phyloP scores from a whole-genome alignment of 2,797 vertebrate species.

The Typhlichthys subterraneus region DNA sequence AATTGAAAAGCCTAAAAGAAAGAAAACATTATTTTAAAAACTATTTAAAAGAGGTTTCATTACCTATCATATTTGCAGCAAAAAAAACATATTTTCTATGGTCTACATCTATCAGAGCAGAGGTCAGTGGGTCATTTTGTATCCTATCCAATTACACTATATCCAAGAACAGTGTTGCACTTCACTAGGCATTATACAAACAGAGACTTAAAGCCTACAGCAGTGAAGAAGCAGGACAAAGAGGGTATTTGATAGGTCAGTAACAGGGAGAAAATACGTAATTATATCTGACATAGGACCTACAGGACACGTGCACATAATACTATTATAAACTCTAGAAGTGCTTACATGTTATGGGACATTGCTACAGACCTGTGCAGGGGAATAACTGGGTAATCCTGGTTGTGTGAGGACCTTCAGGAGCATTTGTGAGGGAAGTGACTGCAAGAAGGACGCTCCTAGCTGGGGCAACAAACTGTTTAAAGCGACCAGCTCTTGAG shows the following conservation, averaged over 20 bases:
- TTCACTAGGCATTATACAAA: background rate
- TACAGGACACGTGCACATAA: constrained; percentile 2
- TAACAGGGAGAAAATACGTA: background rate
- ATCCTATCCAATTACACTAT: background rate
- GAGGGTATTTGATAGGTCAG: background rate
- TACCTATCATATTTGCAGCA: constrained; percentile 5
- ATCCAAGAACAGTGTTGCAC: background rate
- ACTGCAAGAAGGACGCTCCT: constrained; percentile 80
- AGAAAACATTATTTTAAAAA: background rate
- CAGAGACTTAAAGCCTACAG: background rate
- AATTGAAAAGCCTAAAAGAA: constrained; percentile 81
- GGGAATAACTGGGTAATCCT: constrained; percentile 70
- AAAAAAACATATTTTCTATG: background rate
- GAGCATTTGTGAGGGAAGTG: constrained; percentile 77
- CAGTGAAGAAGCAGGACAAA: background rate
- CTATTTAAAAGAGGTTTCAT: background rate
- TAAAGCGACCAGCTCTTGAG: constrained; percentile 72
- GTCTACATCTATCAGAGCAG: background rate
- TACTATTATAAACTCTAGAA: background rate
- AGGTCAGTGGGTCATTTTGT: constrained; percentile 1
- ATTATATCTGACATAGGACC: background rate
- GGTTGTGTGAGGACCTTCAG: constrained; percentile 78
- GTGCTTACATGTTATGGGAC: background rate
- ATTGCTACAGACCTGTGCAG: constrained; percentile 79
- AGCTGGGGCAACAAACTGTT: constrained; percentile 81